These are phyloP conservation scores for Ips nitidus DNA, from an alignment of 1,140 invertebrate species.

Conservation along the genomic window DNA sequence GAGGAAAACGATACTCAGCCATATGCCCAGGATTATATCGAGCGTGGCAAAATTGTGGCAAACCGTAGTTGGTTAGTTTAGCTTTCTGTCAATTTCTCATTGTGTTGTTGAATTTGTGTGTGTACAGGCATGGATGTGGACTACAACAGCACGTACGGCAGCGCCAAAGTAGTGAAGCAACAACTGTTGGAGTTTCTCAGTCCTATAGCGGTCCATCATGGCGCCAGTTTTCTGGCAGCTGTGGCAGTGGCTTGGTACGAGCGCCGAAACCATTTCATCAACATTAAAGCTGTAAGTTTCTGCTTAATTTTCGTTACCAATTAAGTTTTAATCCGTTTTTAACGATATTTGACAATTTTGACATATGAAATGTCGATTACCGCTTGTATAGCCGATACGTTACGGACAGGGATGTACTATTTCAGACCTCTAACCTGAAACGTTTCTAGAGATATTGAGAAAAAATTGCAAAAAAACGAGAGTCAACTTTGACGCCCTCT, in stretches of 20 bases:
- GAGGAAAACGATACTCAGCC: slow-evolving; percentile 72
- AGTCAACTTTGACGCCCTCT: no score
- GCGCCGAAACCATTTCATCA: slow-evolving; percentile 56
- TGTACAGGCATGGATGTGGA: slow-evolving; percentile 51
- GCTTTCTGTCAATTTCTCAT: not conserved
- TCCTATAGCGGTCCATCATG: slow-evolving; percentile 85
- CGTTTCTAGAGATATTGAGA: no score
- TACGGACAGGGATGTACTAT: no score
- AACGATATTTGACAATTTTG: not conserved
- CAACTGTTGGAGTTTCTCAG: slow-evolving; percentile 84
- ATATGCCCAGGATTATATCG: slow-evolving; percentile 79
- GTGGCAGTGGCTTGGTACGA: slow-evolving; percentile 91
- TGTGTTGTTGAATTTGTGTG: not conserved
- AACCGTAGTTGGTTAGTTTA: slow-evolving; percentile 55
- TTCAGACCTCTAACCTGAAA: no score
- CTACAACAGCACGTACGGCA: slow-evolving; percentile 58
- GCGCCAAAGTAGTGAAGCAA: slow-evolving; percentile 69
- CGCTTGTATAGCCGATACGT: no score
- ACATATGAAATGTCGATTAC: no score
- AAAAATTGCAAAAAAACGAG: no score
- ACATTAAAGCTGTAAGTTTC: slow-evolving; percentile 55
- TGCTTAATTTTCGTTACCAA: not conserved
- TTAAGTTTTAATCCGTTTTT: not conserved
- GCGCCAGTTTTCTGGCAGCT: slow-evolving; percentile 78
- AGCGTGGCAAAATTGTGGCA: slow-evolving; percentile 82